A percentile compares a stretch with the other conserved stretches of the same genome.
These are phyloP conservation scores for Leptinotarsa undecemlineata DNA, from an alignment of 1,140 invertebrate species.

Conservation along the genomic window DNA sequence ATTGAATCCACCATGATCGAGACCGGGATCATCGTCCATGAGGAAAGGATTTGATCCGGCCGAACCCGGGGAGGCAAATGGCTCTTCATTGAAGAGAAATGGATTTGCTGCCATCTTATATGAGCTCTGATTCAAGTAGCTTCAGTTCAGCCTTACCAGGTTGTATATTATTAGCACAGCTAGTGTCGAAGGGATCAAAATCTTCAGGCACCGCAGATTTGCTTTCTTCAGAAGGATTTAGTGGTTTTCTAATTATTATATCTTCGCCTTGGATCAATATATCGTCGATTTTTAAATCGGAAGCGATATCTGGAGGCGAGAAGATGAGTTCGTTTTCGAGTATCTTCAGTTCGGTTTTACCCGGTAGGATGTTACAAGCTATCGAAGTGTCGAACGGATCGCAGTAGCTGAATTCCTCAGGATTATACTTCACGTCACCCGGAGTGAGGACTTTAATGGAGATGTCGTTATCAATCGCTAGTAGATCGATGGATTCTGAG, in stretches of 20 bases:
- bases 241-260: constrained; percentile 50
- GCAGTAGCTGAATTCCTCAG: constrained; percentile 55
- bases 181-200: constrained; percentile 71
- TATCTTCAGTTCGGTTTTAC: constrained; percentile 75
- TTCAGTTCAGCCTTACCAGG: constrained; percentile 66
- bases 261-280: constrained; percentile 34
- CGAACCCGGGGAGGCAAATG: constrained; percentile 55
- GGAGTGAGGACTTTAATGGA: constrained; percentile 65
- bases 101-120: constrained; percentile 70
- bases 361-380: constrained; percentile 72
- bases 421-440: constrained; percentile 52
- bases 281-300: constrained; percentile 24
- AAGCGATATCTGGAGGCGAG: constrained; percentile 41
- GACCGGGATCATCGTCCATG: constrained; percentile 59
- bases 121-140: constrained; percentile 64
- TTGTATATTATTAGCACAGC: constrained; percentile 60
- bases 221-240: constrained; percentile 51
- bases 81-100: constrained; percentile 74
- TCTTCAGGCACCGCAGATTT: constrained; percentile 49
- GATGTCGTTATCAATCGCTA: constrained; percentile 63
- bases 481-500: constrained; percentile 59
- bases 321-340: constrained; percentile 70
- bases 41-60: constrained; percentile 74
- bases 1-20: constrained; percentile 50
- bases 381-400: constrained; percentile 83